A percentile compares a stretch with the other conserved stretches of the same genome.
Evolutionary conservation across 2,113 vertebrate species (phyloP).

Genomic region (Platysternon megacephalum): DNA sequence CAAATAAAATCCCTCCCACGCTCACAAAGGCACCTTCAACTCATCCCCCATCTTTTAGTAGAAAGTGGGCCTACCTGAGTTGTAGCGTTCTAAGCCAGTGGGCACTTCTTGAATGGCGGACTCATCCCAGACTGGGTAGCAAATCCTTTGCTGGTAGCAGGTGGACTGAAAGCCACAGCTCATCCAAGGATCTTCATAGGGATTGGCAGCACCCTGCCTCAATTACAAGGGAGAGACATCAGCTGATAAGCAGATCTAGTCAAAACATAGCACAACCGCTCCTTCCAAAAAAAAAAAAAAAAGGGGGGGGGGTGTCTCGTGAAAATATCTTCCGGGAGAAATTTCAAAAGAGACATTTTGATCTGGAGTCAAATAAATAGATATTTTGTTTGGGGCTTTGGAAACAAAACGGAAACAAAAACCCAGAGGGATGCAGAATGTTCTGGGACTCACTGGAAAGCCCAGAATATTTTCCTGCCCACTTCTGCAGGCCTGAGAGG

Average conservation of each 20-base stretch:
- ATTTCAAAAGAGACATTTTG: neutral
- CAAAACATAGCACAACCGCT: rapidly evolving
- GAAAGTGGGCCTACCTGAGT: slow-evolving; percentile 81
- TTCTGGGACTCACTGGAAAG: neutral
- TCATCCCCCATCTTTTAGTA: neutral
- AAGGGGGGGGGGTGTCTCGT: neutral
- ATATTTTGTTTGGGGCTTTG: too few relatives aligned
- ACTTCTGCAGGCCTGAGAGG: neutral
- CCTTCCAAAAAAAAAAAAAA: neutral
- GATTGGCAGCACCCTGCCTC: slow-evolving; percentile 80
- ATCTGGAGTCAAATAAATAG: neutral
- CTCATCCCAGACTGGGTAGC: slow-evolving; percentile 85
- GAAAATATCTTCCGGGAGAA: neutral
- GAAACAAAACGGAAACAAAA: neutral
- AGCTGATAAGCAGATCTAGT: rapidly evolving
- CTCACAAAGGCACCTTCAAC: neutral
- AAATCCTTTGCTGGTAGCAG: slow-evolving; percentile 83
- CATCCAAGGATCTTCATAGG: slow-evolving; percentile 82
- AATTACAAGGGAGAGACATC: neutral
- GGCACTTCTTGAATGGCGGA: slow-evolving; percentile 93
- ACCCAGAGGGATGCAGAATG: neutral
- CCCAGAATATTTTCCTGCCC: neutral
- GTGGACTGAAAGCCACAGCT: slow-evolving; percentile 81
- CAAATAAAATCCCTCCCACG: rapidly evolving
- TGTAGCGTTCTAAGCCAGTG: slow-evolving; percentile 86